Evolutionary conservation across 2,797 vertebrate species (phyloP), one percentile per base, ranked within the genome.

Genomic region (Lutjanus campechanus): DNA sequence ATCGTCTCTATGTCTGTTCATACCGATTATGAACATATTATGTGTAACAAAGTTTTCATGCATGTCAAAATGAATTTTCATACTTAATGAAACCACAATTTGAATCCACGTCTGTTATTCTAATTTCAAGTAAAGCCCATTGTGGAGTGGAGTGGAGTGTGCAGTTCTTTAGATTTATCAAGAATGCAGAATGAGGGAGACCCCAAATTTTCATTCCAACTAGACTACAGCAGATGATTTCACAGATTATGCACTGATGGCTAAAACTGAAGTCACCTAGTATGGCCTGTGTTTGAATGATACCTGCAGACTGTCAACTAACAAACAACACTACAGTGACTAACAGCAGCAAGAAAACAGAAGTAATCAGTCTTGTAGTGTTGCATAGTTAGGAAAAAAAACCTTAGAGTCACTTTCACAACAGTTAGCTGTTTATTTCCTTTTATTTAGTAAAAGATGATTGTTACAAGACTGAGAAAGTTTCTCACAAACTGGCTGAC

Each of bases 321-420:
- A 22, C 58, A 55, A 60, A 63, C 19, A 43, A 54, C 19, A 59
- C 16, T 7, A 54, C 25, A 71, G 72, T 36, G 22, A 36, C 51
- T 85, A 4, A 58, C 22, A 16, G 20, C 17, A 46, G 25, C 25
- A 49, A 9, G 3, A 4, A 61, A 71, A 29, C 8, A 17, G 5
- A 40, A 16, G 12, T 55, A 15, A 43, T n/a, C 10, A 43, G 7
- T 53, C 3, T 1, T 71, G 13, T 54, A 15, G 11, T 43, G 15
- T 22, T 66, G 17, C 16, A 51, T 19, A 8, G 5, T 8, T 50
- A 1, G 1, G 1, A n/a, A 29, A 1, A 1, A 40, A 59, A 63
- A 8, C 8, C 3, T 47, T 11, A 5, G 19, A 11, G 47, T 44
- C 17, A 22, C 1, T 56, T 20, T 70, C 1, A 59, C 12, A 49